These are phyloP conservation scores for Odontomyia ornata DNA, from an alignment of 2,888 invertebrate genomes.

Conservation along the genomic window DNA sequence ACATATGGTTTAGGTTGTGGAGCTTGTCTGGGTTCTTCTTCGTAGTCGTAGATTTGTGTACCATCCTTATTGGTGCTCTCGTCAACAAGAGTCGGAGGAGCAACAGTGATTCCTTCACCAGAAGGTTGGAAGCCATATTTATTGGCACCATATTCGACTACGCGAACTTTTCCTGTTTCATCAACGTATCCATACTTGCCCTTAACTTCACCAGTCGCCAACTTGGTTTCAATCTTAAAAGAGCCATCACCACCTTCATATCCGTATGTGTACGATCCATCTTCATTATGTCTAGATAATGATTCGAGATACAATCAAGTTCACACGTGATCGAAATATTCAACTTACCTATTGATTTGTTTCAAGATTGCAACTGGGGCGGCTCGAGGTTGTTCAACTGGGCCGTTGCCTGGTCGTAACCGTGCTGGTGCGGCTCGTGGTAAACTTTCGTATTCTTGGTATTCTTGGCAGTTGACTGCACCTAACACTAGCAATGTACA, in stretches of 20 bases:
- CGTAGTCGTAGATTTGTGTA: conserved; percentile 62
- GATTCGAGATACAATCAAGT: background rate
- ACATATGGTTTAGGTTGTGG: conserved; percentile 58
- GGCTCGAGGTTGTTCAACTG: conserved; percentile 57
- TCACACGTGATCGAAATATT: background rate
- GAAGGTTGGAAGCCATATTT: conserved; percentile 87
- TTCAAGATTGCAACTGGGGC: conserved; percentile 83
- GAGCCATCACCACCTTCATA: conserved; percentile 89
- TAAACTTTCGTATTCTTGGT: conserved; percentile 62
- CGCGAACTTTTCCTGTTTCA: conserved; percentile 80
- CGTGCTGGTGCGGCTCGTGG: conserved; percentile 59
- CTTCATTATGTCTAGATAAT: conserved; percentile 80
- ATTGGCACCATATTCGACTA: conserved; percentile 89
- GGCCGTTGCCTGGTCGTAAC: conserved; percentile 56
- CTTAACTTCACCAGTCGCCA: conserved; percentile 82
- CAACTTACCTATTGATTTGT: conserved; percentile 79
- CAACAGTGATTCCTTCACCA: conserved; percentile 86
- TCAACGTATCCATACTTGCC: conserved; percentile 92
- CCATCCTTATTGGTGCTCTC: conserved; percentile 65
- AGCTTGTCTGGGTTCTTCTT: conserved; percentile 57
- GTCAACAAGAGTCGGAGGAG: conserved; percentile 68
- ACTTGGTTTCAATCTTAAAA: conserved; percentile 89
- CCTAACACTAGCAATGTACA: conserved; percentile 47
- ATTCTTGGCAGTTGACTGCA: conserved; percentile 59
- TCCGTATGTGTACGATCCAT: conserved; percentile 90